phyloP scores from a whole-genome alignment of 2,888 invertebrate species.

The Lasioglossum villosulum region DNA sequence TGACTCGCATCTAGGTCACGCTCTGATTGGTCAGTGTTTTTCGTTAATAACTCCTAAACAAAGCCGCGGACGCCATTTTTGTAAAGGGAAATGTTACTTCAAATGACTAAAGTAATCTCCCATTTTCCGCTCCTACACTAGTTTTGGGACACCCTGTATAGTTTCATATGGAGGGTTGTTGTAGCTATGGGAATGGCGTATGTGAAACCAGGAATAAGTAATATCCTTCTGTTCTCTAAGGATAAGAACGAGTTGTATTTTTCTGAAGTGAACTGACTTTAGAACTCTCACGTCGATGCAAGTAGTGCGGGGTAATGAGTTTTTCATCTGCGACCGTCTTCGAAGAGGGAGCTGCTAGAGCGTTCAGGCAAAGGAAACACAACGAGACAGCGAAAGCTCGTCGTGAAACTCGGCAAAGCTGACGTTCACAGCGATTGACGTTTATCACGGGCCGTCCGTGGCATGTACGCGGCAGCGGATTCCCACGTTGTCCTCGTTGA shows the following conservation, averaged over 20 bases:
- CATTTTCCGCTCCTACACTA: no score
- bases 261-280: not conserved
- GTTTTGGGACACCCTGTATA: no score
- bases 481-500: slow-evolving; percentile 23
- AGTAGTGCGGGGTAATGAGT: not conserved
- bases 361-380: not conserved
- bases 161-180: not conserved
- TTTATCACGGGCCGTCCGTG: slow-evolving; percentile 2
- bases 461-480: not conserved
- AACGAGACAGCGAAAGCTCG: not conserved
- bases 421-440: slow-evolving; percentile 55
- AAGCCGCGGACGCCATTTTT: no score
- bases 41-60: no score
- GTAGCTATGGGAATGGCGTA: not conserved
- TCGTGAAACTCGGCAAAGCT: slow-evolving; percentile 1
- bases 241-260: not conserved
- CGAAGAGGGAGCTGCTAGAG: not conserved
- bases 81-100: no score
- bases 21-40: no score
- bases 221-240: not conserved
- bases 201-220: not conserved
- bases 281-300: not conserved
- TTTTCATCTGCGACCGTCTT: slow-evolving; percentile 1
- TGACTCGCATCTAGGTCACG: no score
- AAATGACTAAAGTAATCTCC: no score